These are phyloP conservation scores for Metallyticus violacea DNA, from an alignment of 2,888 invertebrate species.

Conservation along the genomic window DNA sequence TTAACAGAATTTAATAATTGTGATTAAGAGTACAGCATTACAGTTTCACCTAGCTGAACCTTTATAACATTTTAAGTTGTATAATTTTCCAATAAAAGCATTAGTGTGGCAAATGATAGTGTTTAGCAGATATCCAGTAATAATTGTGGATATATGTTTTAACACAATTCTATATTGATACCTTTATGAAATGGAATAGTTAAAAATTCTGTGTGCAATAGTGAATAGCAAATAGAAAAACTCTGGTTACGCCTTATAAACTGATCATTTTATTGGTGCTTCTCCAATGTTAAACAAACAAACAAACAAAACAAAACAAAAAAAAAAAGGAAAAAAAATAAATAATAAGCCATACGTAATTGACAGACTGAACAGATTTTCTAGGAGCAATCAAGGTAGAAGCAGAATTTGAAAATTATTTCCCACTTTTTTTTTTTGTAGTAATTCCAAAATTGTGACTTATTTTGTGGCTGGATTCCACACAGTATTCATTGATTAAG, in stretches of 20 bases:
- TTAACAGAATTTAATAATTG: too few relatives aligned
- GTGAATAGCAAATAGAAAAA: background rate
- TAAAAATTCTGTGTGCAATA: background rate
- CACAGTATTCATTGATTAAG: too few relatives aligned
- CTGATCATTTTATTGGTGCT: background rate
- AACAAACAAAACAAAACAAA: too few relatives aligned
- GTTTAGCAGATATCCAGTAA: background rate
- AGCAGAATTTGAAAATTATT: background rate
- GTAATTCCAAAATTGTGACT: background rate
- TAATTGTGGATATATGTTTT: background rate
- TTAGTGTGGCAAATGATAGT: background rate
- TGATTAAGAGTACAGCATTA: background rate
- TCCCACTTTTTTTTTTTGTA: background rate
- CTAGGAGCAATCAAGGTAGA: background rate
- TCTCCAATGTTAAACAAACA: background rate
- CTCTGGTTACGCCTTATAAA: background rate
- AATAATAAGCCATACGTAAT: too few relatives aligned
- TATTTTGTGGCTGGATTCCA: background rate
- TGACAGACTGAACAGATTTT: too few relatives aligned
- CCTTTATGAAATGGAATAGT: background rate
- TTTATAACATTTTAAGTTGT: background rate
- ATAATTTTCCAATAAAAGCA: background rate
- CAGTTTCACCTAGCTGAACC: background rate
- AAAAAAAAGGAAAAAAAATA: too few relatives aligned
- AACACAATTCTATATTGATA: background rate